phyloP scores from a whole-genome alignment of 2,888 invertebrate genomes.

The Cheilosia vernalis region DNA sequence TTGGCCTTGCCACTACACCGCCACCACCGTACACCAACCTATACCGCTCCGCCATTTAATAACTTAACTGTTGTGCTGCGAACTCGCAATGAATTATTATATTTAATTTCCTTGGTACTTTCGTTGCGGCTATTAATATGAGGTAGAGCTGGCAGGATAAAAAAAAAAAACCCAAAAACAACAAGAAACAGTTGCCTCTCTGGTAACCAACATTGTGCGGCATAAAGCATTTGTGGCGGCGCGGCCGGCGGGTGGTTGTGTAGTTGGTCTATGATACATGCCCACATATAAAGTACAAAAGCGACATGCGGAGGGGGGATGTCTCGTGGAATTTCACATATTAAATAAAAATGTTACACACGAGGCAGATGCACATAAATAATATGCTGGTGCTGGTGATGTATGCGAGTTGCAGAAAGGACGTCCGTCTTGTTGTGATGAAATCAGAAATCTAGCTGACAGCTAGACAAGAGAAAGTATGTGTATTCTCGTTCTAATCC shows the following conservation, averaged over 20 bases:
- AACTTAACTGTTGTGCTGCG: conserved; percentile 71
- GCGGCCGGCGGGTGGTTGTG: conserved; percentile 22
- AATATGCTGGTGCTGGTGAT: conserved; percentile 18
- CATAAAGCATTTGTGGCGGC: conserved; percentile 45
- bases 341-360: conserved; percentile 68
- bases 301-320: conserved; percentile 38
- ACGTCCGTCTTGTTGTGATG: background rate
- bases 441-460: too few species aligned
- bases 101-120: conserved; percentile 76
- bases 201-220: conserved; percentile 53
- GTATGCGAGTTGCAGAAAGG: conserved; percentile 4
- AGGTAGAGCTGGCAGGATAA: conserved; percentile 54
- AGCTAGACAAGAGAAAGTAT: too few species aligned
- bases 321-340: conserved; percentile 65
- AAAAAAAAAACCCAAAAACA: conserved; percentile 34
- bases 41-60: conserved; percentile 65
- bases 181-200: conserved; percentile 23
- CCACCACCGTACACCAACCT: conserved; percentile 16
- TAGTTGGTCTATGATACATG: conserved; percentile 55
- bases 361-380: conserved; percentile 6
- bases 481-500: too few species aligned
- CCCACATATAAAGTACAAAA: conserved; percentile 35
- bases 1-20: conserved; percentile 45
- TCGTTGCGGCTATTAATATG: conserved; percentile 74
- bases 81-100: conserved; percentile 75